Base-by-base conservation (phyloP, 2,888 invertebrate species). In the Acanthosoma haemorrhoidale region DNA sequence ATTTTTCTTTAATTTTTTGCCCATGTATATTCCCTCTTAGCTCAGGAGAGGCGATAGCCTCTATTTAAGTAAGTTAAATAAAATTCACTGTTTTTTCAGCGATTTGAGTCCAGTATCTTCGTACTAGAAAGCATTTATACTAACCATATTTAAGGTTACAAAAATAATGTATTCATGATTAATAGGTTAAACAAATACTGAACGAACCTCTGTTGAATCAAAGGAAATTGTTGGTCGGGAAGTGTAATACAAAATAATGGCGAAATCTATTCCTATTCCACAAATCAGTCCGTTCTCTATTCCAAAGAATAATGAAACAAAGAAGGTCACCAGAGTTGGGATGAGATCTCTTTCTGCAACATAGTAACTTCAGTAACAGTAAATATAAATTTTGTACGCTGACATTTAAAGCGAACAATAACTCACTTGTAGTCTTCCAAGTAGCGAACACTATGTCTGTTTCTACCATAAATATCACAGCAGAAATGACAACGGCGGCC, bases 391-490 rank as follows among this genome's bases (percentile, higher is more conserved):
- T 43, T 21, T 57, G 11, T 25, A 16, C 3, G 8, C 2, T 31
- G 5, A 2, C 1, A 8, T 2, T 11, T 58, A 58, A 13, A 6
- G 1, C 0, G 58, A 58, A 31, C 1, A 4, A 4, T 15, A 15
- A 68, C 68, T 68, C 18, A 69, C 68, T 15, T 2, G 36, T 59
- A n/a, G 38, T 69, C 15, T 69, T 69, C 68, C 68, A 69, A 2
- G 59, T 18, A 15, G 39, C 16, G 29, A 59, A 36, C 6, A 60
- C 8, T 16, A 69, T 59, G 11, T 69, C 60, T 3, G 13, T 34
- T 6, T 69, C 68, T 13, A 69, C 32, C 68, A 69, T 69, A 32
- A 57, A 69, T 25, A 69, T 59, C 3, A 69, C 60, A 18, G 68
- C 68, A 13, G 68, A 69, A 25, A 69, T 69, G 2, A 69, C 68